Conservation (phyloP, 2,888 invertebrate species). For the Xestobium rufovillosum region DNA sequence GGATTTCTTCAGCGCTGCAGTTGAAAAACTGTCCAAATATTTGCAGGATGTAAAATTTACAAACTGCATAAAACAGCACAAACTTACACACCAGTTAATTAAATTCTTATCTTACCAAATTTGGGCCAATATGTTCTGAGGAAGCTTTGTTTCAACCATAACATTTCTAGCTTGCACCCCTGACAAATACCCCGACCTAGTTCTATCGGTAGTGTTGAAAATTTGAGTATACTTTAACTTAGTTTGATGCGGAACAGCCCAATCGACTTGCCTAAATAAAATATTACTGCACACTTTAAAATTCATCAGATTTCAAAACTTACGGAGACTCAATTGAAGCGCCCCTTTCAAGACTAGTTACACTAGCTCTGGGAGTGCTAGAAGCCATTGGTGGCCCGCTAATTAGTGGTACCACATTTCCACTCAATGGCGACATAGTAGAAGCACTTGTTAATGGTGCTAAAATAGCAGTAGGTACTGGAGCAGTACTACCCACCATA, state of each 20-base stretch:
- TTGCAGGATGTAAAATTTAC: too few relatives aligned
- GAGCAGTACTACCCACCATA: too few relatives aligned
- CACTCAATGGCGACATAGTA: conserved; percentile 29
- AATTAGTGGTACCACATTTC: conserved; percentile 11
- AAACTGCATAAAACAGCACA: too few relatives aligned
- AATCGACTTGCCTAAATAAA: conserved; percentile 57
- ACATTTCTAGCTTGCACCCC: conserved; percentile 90
- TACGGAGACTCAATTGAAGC: conserved; percentile 44
- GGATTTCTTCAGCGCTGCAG: too few relatives aligned
- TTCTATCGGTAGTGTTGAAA: conserved; percentile 86
- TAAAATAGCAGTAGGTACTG: background rate
- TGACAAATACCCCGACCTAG: conserved; percentile 78
- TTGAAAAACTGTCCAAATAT: too few relatives aligned
- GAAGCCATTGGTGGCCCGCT: conserved; percentile 33
- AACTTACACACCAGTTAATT: too few relatives aligned
- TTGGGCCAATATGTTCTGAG: conserved; percentile 83
- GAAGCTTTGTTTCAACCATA: conserved; percentile 86
- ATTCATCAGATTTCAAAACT: conserved; percentile 24
- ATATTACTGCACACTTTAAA: background rate
- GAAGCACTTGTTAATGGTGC: background rate
- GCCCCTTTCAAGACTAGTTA: conserved; percentile 41
- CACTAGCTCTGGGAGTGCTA: conserved; percentile 40
- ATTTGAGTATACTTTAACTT: conserved; percentile 89
- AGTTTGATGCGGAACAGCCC: conserved; percentile 79
- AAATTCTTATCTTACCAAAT: conserved; percentile 87